These are phyloP conservation scores for Solenopsis invicta DNA, from an alignment of 1,140 invertebrate genomes.

Conservation along the genomic window DNA sequence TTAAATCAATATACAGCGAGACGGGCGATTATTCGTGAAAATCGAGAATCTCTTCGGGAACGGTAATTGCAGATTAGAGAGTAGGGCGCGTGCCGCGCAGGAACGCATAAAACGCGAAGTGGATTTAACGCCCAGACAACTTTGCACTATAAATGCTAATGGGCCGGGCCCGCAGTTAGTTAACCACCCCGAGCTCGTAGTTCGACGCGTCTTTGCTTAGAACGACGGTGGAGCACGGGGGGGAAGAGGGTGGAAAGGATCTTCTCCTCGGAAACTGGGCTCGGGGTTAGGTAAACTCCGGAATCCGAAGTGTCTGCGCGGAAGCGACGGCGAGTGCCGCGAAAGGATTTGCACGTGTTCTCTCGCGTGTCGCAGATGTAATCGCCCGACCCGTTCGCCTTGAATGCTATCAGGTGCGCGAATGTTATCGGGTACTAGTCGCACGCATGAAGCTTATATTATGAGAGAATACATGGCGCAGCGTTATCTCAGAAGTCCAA, in stretches of 20 bases:
- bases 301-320: slow-evolving; percentile 66
- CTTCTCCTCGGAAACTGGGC: slow-evolving; percentile 49
- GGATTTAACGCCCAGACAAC: slow-evolving; percentile 75
- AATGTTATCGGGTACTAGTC: slow-evolving; percentile 34
- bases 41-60: slow-evolving; percentile 42
- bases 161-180: slow-evolving; percentile 61
- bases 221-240: neutral
- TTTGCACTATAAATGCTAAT: slow-evolving; percentile 81
- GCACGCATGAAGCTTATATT: neutral
- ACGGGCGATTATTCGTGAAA: slow-evolving; percentile 40
- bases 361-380: slow-evolving; percentile 52
- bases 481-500: neutral
- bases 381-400: slow-evolving; percentile 36
- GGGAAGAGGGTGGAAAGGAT: neutral
- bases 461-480: neutral
- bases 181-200: slow-evolving; percentile 59
- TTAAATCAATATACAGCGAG: slow-evolving; percentile 48
- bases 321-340: neutral
- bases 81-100: slow-evolving; percentile 55
- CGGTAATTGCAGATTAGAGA: slow-evolving; percentile 72
- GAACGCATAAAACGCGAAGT: slow-evolving; percentile 69
- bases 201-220: slow-evolving; percentile 71
- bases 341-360: slow-evolving; percentile 61
- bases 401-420: slow-evolving; percentile 17
- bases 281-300: slow-evolving; percentile 56